phyloP scores from a whole-genome alignment of 1,140 invertebrate genomes.

The Hirudo medicinalis region DNA sequence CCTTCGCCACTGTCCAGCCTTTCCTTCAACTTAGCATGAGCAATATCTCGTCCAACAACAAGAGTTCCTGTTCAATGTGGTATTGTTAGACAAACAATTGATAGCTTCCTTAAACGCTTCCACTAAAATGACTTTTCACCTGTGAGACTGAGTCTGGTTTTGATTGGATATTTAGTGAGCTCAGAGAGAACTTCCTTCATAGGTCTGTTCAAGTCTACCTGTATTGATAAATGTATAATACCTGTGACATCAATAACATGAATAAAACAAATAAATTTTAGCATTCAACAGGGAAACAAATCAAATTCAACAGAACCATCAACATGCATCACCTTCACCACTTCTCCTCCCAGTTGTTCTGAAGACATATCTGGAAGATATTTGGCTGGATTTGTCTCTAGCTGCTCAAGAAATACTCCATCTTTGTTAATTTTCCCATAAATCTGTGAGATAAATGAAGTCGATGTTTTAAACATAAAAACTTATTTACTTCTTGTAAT shows the following conservation, averaged over 20 bases:
- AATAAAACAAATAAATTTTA: background rate
- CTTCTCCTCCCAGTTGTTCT: constrained; percentile 35
- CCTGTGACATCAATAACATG: background rate
- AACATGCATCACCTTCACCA: constrained; percentile 31
- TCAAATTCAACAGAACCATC: background rate
- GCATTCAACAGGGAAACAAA: background rate
- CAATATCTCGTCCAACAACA: constrained; percentile 41
- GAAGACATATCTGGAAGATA: constrained; percentile 38
- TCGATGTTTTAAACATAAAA: background rate
- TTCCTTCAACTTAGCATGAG: constrained; percentile 41
- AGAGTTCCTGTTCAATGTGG: constrained; percentile 27
- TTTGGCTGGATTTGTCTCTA: constrained; percentile 39
- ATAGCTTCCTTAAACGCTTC: too few species aligned
- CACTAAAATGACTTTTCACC: constrained; percentile 22
- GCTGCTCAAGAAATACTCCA: constrained; percentile 40
- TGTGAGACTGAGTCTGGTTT: constrained; percentile 36
- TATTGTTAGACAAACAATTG: too few species aligned
- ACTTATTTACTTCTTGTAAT: too few species aligned
- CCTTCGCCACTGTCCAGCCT: constrained; percentile 35
- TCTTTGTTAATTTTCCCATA: constrained; percentile 38
- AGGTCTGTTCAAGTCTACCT: constrained; percentile 38
- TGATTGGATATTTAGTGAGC: constrained; percentile 35
- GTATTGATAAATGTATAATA: background rate
- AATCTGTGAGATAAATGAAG: constrained; percentile 27
- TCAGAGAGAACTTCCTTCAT: constrained; percentile 35